A percentile compares a stretch with the other conserved stretches of the same genome.
Evolutionary conservation across 2,797 vertebrate genomes (phyloP).

Genomic region (Mormyrus hasselquistii): DNA sequence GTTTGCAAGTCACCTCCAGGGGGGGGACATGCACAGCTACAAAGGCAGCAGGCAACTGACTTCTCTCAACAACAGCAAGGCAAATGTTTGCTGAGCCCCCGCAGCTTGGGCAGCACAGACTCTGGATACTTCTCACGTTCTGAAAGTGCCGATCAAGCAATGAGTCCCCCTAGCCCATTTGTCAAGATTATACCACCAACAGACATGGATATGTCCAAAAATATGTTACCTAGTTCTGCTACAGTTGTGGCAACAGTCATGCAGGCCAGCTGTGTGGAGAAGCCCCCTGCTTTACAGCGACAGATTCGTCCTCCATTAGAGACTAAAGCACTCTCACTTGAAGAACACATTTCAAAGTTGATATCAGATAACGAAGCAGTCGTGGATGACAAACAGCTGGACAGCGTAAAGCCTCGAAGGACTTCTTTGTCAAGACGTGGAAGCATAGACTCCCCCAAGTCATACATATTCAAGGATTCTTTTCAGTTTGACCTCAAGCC

Average conservation of each 20-base stretch:
- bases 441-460: constrained; percentile 97
- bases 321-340: constrained; percentile 87
- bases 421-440: constrained; percentile 94
- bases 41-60: constrained; percentile 94
- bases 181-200: constrained; percentile 70
- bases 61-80: constrained; percentile 84
- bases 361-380: constrained; percentile 98
- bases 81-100: constrained; percentile 86
- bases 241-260: constrained; percentile 62
- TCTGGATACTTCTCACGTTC: constrained; percentile 97
- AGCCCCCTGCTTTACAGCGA: constrained; percentile 55
- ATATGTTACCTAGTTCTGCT: constrained; percentile 46
- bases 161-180: constrained; percentile 87
- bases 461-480: constrained; percentile 98
- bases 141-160: constrained; percentile 92
- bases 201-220: constrained; percentile 77
- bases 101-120: constrained; percentile 94
- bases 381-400: constrained; percentile 94
- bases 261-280: constrained; percentile 68
- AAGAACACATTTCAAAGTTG: constrained; percentile 92
- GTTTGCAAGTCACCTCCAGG: constrained; percentile 64
- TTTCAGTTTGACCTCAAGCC: constrained; percentile 99
- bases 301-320: constrained; percentile 87
- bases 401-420: constrained; percentile 96
- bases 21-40: constrained; percentile 78